Evolutionary conservation across 1,140 invertebrate species (phyloP), one percentile per base, ranked within the genome.

Genomic region (Calycopis cecrops): DNA sequence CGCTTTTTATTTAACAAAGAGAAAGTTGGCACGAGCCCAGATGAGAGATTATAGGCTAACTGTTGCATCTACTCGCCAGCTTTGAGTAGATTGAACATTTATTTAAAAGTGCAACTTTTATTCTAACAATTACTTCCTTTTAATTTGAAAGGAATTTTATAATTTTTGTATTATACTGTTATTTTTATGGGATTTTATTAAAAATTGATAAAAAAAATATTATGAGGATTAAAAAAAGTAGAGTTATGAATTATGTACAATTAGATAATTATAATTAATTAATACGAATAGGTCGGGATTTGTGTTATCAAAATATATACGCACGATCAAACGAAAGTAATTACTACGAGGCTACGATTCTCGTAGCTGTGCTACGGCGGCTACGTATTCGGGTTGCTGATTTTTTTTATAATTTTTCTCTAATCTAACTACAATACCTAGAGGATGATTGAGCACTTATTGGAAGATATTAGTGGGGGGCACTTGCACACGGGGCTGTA

Each of bases 21-120:
- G 10, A 35, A 50, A 49, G n/a, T 14, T 14, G 1, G 28, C 14
- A 57, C 42, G 52, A 52, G 47, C 44, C 7, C 28, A 57, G 55
- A 62, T 63, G 59, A 67, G 57, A 60, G 21, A 2, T 28, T 28
- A 28, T 28, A 28, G 21, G 21, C 63, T 59, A 71, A 67, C 69
- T 71, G 69, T 69, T 71, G 69, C 69, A 60, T 56, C 40, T 48
- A 50, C 34, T 35, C 12, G 1, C 7, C 44, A 47, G 17, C 17
- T 16, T 49, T 53, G 40, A 35, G 35, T 38, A 58, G 63, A 64
- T 62, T 55, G 57, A 48, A 48, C 33, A 60, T 60, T 69, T 63
- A 69, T 63, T 69, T 58, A 69, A 66, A 63, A 62, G 38, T 62
- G 57, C 37, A 57, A 42, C 56, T 62, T 55, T 57, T 55, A 50